phyloP scores from a whole-genome alignment of 2,113 vertebrate genomes.

The Euleptes europaea region DNA sequence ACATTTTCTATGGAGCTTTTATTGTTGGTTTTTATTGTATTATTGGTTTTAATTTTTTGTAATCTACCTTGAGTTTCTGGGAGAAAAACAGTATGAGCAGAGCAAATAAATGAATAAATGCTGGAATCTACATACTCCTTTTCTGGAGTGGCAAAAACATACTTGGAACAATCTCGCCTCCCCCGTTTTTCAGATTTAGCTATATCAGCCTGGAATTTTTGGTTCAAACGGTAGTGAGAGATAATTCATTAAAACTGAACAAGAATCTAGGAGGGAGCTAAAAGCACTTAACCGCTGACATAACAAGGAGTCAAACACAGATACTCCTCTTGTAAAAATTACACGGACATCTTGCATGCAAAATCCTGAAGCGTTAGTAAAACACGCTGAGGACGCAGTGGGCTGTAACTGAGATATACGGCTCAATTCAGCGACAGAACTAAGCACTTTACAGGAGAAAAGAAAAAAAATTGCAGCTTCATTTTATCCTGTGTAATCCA shows the following conservation, averaged over 20 bases:
- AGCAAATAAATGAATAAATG: too few relatives aligned
- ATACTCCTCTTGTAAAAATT: not conserved
- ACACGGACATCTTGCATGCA: not conserved
- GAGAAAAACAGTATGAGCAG: too few relatives aligned
- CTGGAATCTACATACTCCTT: too few relatives aligned
- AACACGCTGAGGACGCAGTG: not conserved
- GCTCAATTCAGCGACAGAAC: not conserved
- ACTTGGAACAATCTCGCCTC: not conserved
- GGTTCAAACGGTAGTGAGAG: too few relatives aligned
- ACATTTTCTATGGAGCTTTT: too few relatives aligned
- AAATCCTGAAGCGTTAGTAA: not conserved
- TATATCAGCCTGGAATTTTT: not conserved
- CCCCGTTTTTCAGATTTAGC: not conserved
- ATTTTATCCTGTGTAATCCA: not conserved
- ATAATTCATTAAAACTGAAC: not conserved
- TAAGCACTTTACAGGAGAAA: not conserved
- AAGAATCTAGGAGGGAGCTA: not conserved
- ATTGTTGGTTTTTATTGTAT: too few relatives aligned
- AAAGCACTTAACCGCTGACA: too few relatives aligned
- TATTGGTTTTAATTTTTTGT: too few relatives aligned
- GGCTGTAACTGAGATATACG: not conserved
- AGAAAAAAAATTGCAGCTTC: too few relatives aligned
- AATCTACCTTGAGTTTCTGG: too few relatives aligned
- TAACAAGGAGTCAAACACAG: not conserved
- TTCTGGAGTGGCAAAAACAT: not conserved